Evolutionary conservation across 92 coral and sea anemone species (phyloP).

Genomic region (Umimayanthus kanabou): DNA sequence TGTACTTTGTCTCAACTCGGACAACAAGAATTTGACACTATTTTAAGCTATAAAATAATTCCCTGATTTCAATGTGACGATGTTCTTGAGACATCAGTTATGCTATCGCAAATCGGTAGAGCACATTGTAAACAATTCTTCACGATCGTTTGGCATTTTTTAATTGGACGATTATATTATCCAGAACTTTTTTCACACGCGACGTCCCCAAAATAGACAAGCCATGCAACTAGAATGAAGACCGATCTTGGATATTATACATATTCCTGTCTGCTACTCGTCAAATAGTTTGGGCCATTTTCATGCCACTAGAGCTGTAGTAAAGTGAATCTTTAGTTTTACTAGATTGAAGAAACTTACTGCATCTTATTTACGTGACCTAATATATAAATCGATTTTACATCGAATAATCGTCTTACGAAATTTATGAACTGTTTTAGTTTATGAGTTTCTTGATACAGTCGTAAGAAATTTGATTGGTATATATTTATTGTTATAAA

Average conservation of each 20-base stretch:
- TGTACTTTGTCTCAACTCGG: too few species aligned
- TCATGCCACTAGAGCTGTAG: neutral
- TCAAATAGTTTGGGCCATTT: neutral
- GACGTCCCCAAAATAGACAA: too few species aligned
- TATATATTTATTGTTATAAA: constrained; percentile 9
- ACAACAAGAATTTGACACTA: neutral
- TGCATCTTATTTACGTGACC: neutral
- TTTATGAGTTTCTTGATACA: neutral
- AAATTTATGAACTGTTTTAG: neutral
- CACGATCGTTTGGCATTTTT: neutral
- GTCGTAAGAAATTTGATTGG: constrained; percentile 10
- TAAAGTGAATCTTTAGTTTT: neutral
- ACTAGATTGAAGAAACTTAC: neutral
- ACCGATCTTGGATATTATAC: neutral
- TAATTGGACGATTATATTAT: neutral
- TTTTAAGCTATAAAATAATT: too few species aligned
- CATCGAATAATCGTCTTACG: neutral
- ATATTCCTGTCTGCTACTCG: neutral
- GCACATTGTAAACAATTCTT: neutral
- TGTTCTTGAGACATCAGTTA: neutral
- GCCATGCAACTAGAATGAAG: too few species aligned
- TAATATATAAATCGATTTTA: neutral
- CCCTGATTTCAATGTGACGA: neutral
- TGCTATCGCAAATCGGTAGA: neutral
- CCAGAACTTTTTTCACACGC: too few species aligned